Evolutionary conservation across 2,113 vertebrate species (phyloP).

Genomic region (Ancistrus triradiatus): DNA sequence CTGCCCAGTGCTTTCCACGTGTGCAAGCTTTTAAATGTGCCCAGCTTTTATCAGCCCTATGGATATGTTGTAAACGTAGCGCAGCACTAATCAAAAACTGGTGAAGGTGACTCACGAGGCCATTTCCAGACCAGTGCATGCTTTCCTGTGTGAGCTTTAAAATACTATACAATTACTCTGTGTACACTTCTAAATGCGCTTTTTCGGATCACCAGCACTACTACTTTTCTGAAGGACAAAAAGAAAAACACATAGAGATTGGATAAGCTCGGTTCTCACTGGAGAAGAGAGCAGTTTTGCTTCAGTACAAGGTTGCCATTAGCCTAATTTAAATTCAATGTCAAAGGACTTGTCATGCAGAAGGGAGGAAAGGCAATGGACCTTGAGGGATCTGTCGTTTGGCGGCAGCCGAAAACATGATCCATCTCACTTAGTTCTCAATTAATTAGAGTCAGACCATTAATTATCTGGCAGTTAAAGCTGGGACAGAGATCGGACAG

Average conservation of each 20-base stretch:
- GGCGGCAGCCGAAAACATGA: constrained; percentile 7
- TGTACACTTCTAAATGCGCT: neutral
- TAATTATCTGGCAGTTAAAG: too few relatives aligned
- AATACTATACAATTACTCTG: neutral
- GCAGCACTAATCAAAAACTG: constrained; percentile 3
- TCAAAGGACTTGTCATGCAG: constrained; percentile 2
- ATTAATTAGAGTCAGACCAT: too few relatives aligned
- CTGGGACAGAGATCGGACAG: too few relatives aligned
- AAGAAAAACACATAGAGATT: neutral
- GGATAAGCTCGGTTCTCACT: neutral
- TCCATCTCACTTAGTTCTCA: too few relatives aligned
- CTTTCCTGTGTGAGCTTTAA: neutral
- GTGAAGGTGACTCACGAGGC: neutral
- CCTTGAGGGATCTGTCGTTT: neutral
- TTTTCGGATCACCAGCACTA: neutral
- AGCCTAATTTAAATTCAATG: constrained; percentile 4
- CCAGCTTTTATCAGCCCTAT: neutral
- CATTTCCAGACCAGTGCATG: neutral
- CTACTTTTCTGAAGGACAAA: constrained; percentile 10
- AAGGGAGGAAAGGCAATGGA: neutral
- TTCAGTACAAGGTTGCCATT: constrained; percentile 3
- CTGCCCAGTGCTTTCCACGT: neutral
- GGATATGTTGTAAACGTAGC: neutral
- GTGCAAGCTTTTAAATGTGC: neutral
- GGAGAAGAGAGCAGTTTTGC: neutral